These are phyloP conservation scores for Physocephala rufipes DNA, from an alignment of 2,888 invertebrate genomes.

Conservation along the genomic window DNA sequence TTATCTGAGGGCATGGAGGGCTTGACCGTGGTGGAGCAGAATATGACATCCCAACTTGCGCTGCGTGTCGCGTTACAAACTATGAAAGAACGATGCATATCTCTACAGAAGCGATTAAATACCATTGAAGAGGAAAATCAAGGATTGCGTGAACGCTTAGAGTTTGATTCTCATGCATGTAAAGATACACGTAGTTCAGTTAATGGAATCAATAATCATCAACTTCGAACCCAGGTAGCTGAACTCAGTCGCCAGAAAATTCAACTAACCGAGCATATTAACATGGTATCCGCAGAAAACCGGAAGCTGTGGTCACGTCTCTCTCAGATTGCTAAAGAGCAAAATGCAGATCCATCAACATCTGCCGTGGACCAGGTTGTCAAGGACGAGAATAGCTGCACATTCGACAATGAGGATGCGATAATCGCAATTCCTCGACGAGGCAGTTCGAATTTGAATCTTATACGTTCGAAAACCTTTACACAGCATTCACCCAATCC, in stretches of 20 bases:
- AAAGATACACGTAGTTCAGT: slow-evolving; percentile 25
- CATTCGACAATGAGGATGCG: slow-evolving; percentile 34
- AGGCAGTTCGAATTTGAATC: slow-evolving; percentile 58
- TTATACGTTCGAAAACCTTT: slow-evolving; percentile 73
- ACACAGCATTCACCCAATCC: slow-evolving; percentile 74
- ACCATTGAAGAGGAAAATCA: slow-evolving; percentile 81
- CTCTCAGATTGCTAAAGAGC: slow-evolving; percentile 72
- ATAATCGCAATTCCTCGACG: slow-evolving; percentile 36
- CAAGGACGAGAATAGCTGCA: slow-evolving; percentile 39
- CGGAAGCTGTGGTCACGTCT: slow-evolving; percentile 81
- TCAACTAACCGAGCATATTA: slow-evolving; percentile 79
- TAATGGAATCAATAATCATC: slow-evolving; percentile 64
- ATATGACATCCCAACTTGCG: slow-evolving; percentile 65
- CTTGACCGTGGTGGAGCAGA: not conserved
- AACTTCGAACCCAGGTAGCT: slow-evolving; percentile 72
- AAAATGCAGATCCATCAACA: slow-evolving; percentile 48
- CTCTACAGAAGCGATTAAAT: slow-evolving; percentile 76
- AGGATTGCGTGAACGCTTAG: slow-evolving; percentile 66
- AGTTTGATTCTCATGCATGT: slow-evolving; percentile 60
- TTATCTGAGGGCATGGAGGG: slow-evolving; percentile 16
- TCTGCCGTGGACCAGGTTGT: slow-evolving; percentile 2
- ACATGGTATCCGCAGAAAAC: slow-evolving; percentile 85
- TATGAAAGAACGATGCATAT: slow-evolving; percentile 82
- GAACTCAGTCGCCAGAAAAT: slow-evolving; percentile 79
- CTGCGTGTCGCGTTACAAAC: slow-evolving; percentile 81